Base-by-base conservation (phyloP, 1,140 invertebrate species). In the Aphaenogaster ashmeadi region DNA sequence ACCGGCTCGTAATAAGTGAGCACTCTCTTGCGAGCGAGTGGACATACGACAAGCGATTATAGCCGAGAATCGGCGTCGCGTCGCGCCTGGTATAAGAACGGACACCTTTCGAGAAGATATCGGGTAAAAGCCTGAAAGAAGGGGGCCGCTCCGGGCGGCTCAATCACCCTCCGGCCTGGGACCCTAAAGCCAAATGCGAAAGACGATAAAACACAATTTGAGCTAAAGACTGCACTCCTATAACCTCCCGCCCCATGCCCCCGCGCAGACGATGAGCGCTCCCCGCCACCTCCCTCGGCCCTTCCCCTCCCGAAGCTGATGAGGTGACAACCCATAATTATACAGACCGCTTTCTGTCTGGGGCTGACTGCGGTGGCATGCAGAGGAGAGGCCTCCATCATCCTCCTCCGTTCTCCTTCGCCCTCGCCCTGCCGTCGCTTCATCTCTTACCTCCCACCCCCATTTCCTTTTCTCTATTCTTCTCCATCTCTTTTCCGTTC, bases 241-340 rank as follows among this genome's bases (percentile, higher is more conserved):
- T 91, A 93, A 93, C 93, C 86, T 88, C 89, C 89, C 85, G 87
- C 89, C 80, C 87, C 77, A 1, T 86, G 87, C 60, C 87, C 74
- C 87, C 89, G 87, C 89, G 79, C 66, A 60, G 71, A 80, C 79
- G 69, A 60, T 69, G 66, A 50, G n/a, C 21, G 36, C 62, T 62
- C 71, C 41, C 77, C 77, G 77, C 85, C 87, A 77, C 74, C 91
- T 86, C 88, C 77, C 87, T 33, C 72, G 64, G n/a, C 58, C 44
- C 44, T 71, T 87, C 79, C 90, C 92, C 90, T 90, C 88, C 91
- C 88, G 90, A 88, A 92, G 93, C 94, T 95, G 95, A 95, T 95
- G 95, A 95, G 94, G 95, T 95, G 95, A 95, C 95, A 95, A 95
- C 95, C 95, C 93, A 95, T 95, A 96, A 95, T 95, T 96, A 95